Evolutionary conservation across 2,113 vertebrate species (phyloP).

Genomic region (Perca fluviatilis): DNA sequence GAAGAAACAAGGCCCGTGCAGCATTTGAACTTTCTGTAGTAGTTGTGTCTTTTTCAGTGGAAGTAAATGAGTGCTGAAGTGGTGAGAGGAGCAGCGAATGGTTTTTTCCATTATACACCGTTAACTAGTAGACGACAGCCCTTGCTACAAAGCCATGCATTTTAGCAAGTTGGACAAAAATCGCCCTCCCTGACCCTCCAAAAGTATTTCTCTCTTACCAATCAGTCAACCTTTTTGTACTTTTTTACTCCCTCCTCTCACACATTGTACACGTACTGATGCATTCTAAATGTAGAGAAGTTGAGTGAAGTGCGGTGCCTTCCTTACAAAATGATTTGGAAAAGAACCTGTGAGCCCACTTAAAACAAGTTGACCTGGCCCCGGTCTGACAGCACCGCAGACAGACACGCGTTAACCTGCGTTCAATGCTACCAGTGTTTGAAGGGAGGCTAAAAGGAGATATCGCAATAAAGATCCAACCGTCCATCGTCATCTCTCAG

Average conservation of each 20-base stretch:
- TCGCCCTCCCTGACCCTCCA: constrained; percentile 14
- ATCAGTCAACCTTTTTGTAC: constrained; percentile 77
- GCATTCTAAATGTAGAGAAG: constrained; percentile 58
- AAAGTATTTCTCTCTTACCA: constrained; percentile 55
- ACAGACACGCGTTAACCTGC: constrained; percentile 31
- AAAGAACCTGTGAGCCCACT: background rate
- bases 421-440: constrained; percentile 15
- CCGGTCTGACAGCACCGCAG: background rate
- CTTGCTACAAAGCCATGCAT: constrained; percentile 51
- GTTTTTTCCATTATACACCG: constrained; percentile 47
- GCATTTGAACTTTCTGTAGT: constrained; percentile 33
- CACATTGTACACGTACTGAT: constrained; percentile 45
- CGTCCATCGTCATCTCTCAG: constrained; percentile 51
- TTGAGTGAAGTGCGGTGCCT: constrained; percentile 46
- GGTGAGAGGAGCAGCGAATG: constrained; percentile 50
- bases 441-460: constrained; percentile 14
- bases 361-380: background rate
- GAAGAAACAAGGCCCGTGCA: constrained; percentile 26
- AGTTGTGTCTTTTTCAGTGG: constrained; percentile 64
- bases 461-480: constrained; percentile 48
- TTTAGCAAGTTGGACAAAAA: constrained; percentile 54
- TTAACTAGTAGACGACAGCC: constrained; percentile 41
- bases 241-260: constrained; percentile 78
- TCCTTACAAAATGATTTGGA: constrained; percentile 15
- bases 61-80: constrained; percentile 53